phyloP scores from a whole-genome alignment of 2,888 invertebrate species.

The Pteria penguin region DNA sequence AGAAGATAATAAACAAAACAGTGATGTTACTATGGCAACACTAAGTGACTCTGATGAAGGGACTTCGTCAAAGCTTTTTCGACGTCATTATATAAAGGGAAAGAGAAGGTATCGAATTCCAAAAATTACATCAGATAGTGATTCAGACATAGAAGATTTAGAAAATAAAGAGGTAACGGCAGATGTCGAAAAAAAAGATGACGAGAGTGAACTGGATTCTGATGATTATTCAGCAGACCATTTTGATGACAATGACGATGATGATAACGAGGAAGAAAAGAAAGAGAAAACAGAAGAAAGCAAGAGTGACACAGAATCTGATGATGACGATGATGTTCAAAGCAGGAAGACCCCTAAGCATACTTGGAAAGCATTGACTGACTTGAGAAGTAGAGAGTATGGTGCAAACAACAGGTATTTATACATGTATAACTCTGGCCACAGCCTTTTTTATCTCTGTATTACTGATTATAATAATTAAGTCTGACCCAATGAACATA shows the following conservation, averaged over 20 bases:
- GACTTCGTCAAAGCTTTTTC: neutral
- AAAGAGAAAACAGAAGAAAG: conserved; percentile 31
- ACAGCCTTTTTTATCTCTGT: too few species aligned
- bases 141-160: conserved; percentile 22
- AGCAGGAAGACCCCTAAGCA: conserved; percentile 79
- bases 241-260: conserved; percentile 31
- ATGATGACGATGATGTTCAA: conserved; percentile 54
- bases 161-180: conserved; percentile 23
- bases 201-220: conserved; percentile 36
- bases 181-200: conserved; percentile 27
- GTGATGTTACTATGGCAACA: conserved; percentile 28
- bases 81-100: conserved; percentile 7
- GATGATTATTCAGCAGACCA: conserved; percentile 39
- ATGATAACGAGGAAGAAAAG: conserved; percentile 34
- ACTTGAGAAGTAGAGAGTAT: conserved; percentile 83
- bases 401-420: conserved; percentile 78
- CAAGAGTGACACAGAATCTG: conserved; percentile 40
- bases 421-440: neutral
- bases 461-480: too few species aligned
- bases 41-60: conserved; percentile 20
- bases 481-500: too few species aligned
- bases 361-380: conserved; percentile 85
- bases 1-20: conserved; percentile 26
- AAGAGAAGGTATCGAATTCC: conserved; percentile 14
- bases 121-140: conserved; percentile 28